Percentiles rank a stretch among this genome's conserved stretches.
Evolutionary conservation across 2,113 vertebrate species (phyloP).

Genomic region (Pseudonaja textilis): DNA sequence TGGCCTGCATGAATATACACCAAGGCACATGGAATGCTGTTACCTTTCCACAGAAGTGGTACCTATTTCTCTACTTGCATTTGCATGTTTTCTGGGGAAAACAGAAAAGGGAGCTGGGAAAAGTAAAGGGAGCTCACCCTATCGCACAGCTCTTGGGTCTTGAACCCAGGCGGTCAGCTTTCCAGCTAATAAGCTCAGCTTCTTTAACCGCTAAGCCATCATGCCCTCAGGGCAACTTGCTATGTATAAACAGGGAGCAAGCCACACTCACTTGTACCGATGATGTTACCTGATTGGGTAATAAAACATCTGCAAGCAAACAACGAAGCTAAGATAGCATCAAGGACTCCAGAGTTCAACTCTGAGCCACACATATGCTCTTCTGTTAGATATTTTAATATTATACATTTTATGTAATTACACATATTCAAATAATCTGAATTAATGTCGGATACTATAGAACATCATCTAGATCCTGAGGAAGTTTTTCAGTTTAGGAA

Average conservation of each 20-base stretch:
- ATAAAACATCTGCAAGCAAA: background rate
- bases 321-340: background rate
- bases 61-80: background rate
- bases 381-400: background rate
- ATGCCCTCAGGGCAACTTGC: background rate
- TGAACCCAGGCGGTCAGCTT: background rate
- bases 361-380: background rate
- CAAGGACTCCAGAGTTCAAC: background rate
- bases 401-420: background rate
- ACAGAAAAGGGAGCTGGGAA: background rate
- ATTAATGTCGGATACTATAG: background rate
- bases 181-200: background rate
- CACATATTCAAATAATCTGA: background rate
- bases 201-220: background rate
- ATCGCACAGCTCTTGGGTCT: too few species aligned
- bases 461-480: constrained; percentile 52
- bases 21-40: background rate
- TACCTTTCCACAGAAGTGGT: background rate
- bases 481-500: constrained; percentile 80
- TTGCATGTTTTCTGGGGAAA: background rate
- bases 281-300: background rate
- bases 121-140: background rate
- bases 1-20: background rate
- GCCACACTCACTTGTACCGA: background rate
- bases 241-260: background rate